A percentile compares a stretch with the other conserved stretches of the same genome.
These are phyloP conservation scores for Xiphophorus couchianus DNA, from an alignment of 2,113 vertebrate genomes.

Conservation along the genomic window DNA sequence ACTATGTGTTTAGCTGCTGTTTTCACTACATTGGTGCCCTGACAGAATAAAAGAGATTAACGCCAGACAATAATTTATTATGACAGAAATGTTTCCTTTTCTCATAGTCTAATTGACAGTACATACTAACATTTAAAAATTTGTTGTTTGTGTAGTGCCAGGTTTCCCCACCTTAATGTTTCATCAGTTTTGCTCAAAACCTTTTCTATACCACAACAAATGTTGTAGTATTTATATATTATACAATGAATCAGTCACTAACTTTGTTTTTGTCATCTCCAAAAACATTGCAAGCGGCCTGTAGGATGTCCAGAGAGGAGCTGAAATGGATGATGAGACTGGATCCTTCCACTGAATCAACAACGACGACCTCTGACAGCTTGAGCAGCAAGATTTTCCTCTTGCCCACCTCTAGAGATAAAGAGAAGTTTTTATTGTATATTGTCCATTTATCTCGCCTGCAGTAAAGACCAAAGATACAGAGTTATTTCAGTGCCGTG, in stretches of 20 bases:
- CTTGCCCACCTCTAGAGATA: slow-evolving; percentile 79
- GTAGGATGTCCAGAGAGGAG: slow-evolving; percentile 85
- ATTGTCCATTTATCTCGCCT: not conserved
- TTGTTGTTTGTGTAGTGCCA: not conserved
- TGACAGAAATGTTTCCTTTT: not conserved
- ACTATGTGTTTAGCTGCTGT: slow-evolving; percentile 83
- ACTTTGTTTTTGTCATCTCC: slow-evolving; percentile 86
- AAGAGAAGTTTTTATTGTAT: slow-evolving; percentile 16
- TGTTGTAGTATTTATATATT: not conserved
- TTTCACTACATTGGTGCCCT: slow-evolving; percentile 87
- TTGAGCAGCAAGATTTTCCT: slow-evolving; percentile 83
- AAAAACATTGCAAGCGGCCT: slow-evolving; percentile 79
- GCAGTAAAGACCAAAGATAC: not conserved
- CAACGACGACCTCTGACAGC: slow-evolving; percentile 78
- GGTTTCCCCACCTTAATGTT: not conserved
- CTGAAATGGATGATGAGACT: slow-evolving; percentile 87
- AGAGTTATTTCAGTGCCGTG: not conserved
- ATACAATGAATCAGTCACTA: slow-evolving; percentile 38
- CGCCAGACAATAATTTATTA: not conserved
- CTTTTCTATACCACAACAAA: not conserved
- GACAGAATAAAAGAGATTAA: slow-evolving; percentile 44
- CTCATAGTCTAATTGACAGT: not conserved
- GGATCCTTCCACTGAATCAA: slow-evolving; percentile 82
- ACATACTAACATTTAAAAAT: not conserved
- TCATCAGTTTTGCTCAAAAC: not conserved